phyloP scores from a whole-genome alignment of 1,140 invertebrate genomes.

The Idris sp. region DNA sequence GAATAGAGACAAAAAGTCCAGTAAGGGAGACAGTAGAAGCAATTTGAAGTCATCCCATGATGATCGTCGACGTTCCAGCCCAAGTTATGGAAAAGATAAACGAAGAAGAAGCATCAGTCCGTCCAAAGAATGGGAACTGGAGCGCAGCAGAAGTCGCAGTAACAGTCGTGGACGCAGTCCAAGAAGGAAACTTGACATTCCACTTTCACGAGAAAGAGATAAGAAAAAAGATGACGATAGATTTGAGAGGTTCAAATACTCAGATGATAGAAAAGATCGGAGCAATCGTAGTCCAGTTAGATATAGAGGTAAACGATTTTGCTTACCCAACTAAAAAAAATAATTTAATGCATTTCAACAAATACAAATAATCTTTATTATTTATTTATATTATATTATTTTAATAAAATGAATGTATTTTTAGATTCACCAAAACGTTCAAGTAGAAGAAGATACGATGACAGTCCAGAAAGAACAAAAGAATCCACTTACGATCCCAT shows the following conservation, averaged over 20 bases:
- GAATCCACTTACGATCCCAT: constrained; percentile 73
- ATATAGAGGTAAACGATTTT: constrained; percentile 64
- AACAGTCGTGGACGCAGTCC: constrained; percentile 73
- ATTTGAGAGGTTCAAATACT: constrained; percentile 48
- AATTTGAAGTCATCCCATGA: constrained; percentile 43
- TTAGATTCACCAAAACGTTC: constrained; percentile 66
- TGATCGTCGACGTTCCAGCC: constrained; percentile 64
- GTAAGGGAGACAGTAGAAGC: constrained; percentile 44
- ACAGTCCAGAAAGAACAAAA: constrained; percentile 60
- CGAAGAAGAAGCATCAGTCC: constrained; percentile 65
- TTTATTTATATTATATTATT: too few relatives aligned
- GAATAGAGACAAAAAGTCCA: constrained; percentile 56
- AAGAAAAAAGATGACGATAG: constrained; percentile 66
- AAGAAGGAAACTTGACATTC: constrained; percentile 65
- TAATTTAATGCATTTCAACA: too few relatives aligned
- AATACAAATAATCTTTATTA: too few relatives aligned
- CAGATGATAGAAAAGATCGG: constrained; percentile 68
- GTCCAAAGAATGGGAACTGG: constrained; percentile 65
- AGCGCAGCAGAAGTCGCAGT: constrained; percentile 71
- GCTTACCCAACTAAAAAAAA: too few relatives aligned
- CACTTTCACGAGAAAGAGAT: constrained; percentile 39
- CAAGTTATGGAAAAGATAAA: constrained; percentile 57
- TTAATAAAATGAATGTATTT: constrained; percentile 5
- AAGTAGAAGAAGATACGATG: constrained; percentile 65
- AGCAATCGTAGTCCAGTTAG: constrained; percentile 66